Evolutionary conservation across 2,113 vertebrate species (phyloP), one percentile per base, ranked within the genome.

Genomic region (Fulica atra): DNA sequence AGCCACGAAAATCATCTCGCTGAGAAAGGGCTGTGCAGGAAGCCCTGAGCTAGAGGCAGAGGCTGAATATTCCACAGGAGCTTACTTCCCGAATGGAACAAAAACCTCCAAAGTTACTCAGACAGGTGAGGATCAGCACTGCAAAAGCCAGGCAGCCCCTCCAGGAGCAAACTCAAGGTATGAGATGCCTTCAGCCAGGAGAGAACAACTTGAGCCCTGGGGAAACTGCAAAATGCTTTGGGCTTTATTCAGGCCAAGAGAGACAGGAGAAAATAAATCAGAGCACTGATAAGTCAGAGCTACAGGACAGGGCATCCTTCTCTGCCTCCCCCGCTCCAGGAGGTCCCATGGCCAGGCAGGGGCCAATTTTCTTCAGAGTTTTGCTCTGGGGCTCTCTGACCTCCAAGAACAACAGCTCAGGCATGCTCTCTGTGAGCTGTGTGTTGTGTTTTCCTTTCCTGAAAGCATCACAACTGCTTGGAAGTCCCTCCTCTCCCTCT

Each of bases 381-480:
- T 28, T 65, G 13, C n/a, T 53, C 44, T 92, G 60, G 33, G 42
- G 29, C 28, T 24, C 25, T 77, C 68, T 42, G 29, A 18, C 16
- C 65, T 74, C 24, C 89, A 68, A 71, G 78, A 70, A 16, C 2
- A 3, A 68, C 33, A 93, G 50, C n/a, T 50, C 59, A 40, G 51
- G 42, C 46, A 63, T 0, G 2, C 10, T 61, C 17, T 13, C 13
- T 1, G 0, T 15, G 7, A 59, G 44, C 56, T 15, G 2, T 3
- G 2, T 3, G 3, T 10, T 85, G 29, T 18, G 11, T 84, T 84
- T 66, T 69, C 59, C 69, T 86, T 56, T 94, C 89, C 51, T 63
- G 64, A 91, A 94, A 79, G 18, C 20, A 83, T 14, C 11, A 1
- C 31, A 57, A 65, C 6, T 19, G 15, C 48, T 68, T 24, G 1